Evolutionary conservation across 2,888 invertebrate species (phyloP), one percentile per base, ranked within the genome.

Genomic region (Carabus problematicus): DNA sequence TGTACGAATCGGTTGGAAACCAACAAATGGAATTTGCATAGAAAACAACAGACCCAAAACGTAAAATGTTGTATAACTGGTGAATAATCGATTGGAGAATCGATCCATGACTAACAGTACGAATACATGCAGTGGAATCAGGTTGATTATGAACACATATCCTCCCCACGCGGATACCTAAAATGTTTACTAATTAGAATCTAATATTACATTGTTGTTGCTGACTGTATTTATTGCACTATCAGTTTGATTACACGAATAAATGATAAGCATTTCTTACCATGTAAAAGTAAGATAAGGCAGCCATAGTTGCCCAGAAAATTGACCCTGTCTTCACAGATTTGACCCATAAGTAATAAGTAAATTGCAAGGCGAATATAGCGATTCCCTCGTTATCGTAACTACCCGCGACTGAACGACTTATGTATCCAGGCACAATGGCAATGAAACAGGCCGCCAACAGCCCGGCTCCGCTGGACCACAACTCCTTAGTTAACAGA

Each of bases 371-470:
- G 1, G 98, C 98, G 85, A 99, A 99, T 77, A 99, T 99, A 63
- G 99, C 99, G 79, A 99, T 99, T 73, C 99, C 99, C 84, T 99
- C 99, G 84, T 99, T 99, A 80, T 99, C 99, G 81, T 99, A 99
- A 77, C 98, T 98, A 29, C 99, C 99, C 41, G 99, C 99, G 11
- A 99, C 99, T 0, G 99, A 99, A 71, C 99, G 88, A 78, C 97
- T 98, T 75, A 99, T 99, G 83, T 99, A 99, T 66, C 99, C 99
- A 55, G 99, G 99, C 42, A 98, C 94, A 76, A 99, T 98, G 54
- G 98, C 97, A 76, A 99, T 99, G 81, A 99, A 99, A 82, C 97
- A 97, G 3, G 98, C 98, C 9, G 99, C 98, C 84, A 99, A 98
- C 16, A 99, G 84, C 6, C 98, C 98, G 16, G 98, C 98, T 52